A percentile compares a stretch with the other conserved stretches of the same genome.
Evolutionary conservation across 2,113 vertebrate genomes (phyloP).

Genomic region (Mormyrus lacerda): DNA sequence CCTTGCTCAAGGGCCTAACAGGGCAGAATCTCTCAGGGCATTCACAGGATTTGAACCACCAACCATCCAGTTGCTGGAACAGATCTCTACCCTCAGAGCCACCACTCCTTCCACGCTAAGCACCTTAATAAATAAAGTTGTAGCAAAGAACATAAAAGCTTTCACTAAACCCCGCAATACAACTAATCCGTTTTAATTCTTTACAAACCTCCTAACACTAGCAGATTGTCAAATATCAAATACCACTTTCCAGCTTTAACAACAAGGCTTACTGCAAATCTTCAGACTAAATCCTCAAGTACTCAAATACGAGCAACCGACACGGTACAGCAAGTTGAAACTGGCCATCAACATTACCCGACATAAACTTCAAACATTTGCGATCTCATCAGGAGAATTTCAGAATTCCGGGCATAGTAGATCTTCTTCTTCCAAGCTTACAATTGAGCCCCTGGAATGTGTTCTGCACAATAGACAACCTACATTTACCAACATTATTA

Average conservation of each 20-base stretch:
- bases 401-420: neutral
- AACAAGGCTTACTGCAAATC: neutral
- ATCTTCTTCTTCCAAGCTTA: neutral
- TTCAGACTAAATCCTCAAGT: neutral
- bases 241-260: neutral
- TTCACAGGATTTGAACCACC: too few relatives aligned
- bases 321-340: neutral
- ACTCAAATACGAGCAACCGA: neutral
- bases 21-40: too few relatives aligned
- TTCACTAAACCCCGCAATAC: neutral
- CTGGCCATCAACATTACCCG: neutral
- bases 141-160: neutral
- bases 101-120: neutral
- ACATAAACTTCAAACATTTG: neutral
- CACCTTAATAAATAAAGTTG: neutral
- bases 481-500: neutral
- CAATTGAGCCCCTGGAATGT: neutral
- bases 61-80: too few relatives aligned
- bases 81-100: too few relatives aligned
- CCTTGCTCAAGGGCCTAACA: too few relatives aligned
- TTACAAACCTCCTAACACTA: neutral
- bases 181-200: neutral
- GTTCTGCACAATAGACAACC: neutral
- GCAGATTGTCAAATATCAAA: neutral
- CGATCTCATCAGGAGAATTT: neutral